Conservation (phyloP, 2,888 invertebrate species). For the Eretmocerus hayati region DNA sequence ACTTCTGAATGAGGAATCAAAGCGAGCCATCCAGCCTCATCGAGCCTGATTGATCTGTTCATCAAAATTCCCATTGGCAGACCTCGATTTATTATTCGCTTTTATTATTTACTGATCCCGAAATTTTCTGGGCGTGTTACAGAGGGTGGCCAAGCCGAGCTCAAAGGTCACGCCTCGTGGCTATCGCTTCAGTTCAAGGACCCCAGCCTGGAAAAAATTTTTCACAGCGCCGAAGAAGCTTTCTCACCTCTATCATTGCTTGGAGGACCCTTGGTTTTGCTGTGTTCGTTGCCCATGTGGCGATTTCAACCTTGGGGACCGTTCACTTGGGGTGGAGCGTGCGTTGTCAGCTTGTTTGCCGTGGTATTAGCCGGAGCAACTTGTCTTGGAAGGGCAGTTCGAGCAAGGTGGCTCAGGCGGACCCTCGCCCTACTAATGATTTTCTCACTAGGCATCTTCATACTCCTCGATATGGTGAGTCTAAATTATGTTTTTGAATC, state of each 20-base stretch:
- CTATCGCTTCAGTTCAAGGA: conserved; percentile 62
- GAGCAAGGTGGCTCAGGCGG: conserved; percentile 43
- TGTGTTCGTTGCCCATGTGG: conserved; percentile 46
- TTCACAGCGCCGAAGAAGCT: conserved; percentile 59
- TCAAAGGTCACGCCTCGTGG: conserved; percentile 61
- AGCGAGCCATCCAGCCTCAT: too few relatives aligned
- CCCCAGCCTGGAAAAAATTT: conserved; percentile 59
- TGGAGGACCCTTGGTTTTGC: conserved; percentile 58
- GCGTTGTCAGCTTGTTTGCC: conserved; percentile 39
- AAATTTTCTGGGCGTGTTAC: too few relatives aligned
- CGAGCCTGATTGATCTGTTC: too few relatives aligned
- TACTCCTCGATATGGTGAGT: conserved; percentile 43
- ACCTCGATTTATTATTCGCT: too few relatives aligned
- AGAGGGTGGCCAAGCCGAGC: conserved; percentile 48
- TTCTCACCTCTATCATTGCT: conserved; percentile 59
- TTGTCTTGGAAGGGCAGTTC: conserved; percentile 41
- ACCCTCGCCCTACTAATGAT: conserved; percentile 42
- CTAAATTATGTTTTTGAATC: too few relatives aligned
- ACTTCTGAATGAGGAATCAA: too few relatives aligned
- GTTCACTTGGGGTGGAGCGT: conserved; percentile 44
- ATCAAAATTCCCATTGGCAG: too few relatives aligned
- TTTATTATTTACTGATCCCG: too few relatives aligned
- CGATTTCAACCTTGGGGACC: conserved; percentile 42
- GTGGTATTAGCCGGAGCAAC: conserved; percentile 42
- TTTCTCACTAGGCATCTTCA: conserved; percentile 37